These are phyloP conservation scores for Triplophysa siluroides DNA, from an alignment of 2,113 vertebrate species.

Conservation along the genomic window DNA sequence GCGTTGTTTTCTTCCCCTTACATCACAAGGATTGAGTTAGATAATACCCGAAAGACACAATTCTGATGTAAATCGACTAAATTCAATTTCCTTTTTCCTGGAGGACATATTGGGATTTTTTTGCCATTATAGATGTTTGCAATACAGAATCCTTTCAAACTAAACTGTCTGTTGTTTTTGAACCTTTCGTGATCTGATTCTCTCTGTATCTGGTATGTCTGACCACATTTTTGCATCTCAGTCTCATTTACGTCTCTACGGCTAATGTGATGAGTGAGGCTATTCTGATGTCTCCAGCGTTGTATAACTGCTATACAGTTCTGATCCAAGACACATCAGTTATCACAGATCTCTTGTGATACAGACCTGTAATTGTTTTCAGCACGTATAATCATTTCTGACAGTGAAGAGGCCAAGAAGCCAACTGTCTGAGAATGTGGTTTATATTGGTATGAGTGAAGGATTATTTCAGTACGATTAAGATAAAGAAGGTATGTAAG, in stretches of 20 bases:
- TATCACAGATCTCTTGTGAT: constrained; percentile 9
- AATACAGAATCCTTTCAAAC: neutral
- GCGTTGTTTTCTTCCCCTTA: constrained; percentile 8
- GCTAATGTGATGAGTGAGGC: constrained; percentile 20
- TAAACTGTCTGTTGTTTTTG: neutral
- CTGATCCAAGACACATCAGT: constrained; percentile 16
- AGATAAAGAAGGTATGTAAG: no score
- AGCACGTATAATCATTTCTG: neutral
- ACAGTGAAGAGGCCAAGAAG: neutral
- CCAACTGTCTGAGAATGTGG: neutral
- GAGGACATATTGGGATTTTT: neutral
- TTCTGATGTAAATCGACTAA: neutral
- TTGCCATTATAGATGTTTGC: neutral
- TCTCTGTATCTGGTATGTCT: neutral
- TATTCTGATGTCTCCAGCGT: constrained; percentile 21
- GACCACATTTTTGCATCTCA: constrained; percentile 34
- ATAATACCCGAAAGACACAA: constrained; percentile 1
- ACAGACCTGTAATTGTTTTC: constrained; percentile 6
- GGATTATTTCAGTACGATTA: no score
- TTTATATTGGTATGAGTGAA: no score
- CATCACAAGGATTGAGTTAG: constrained; percentile 3
- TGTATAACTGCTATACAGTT: neutral
- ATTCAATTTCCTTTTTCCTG: neutral
- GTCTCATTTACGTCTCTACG: neutral
- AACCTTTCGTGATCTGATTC: neutral